Evolutionary conservation across 2,113 vertebrate genomes (phyloP), one percentile per base, ranked within the genome.

Genomic region (Malurus melanocephalus): DNA sequence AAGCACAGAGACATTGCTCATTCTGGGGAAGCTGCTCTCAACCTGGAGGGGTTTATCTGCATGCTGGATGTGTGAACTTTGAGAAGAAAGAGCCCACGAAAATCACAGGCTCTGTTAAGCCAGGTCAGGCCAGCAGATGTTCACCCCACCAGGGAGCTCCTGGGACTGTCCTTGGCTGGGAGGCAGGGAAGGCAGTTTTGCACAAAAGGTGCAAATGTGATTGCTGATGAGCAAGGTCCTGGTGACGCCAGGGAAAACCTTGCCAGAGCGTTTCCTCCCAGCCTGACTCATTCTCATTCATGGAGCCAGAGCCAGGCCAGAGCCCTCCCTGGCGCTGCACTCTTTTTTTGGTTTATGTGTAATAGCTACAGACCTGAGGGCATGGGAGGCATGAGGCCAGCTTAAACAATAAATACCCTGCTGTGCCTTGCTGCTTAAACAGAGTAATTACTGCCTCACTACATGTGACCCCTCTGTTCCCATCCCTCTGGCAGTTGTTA

Each of bases 341-440:
- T 90, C 71, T 40, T 66, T 90, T 92, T 94, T 87, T 93, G 77
- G 75, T 95, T 97, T 95, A 90, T 90, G 72, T 79, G 82, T 86
- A 93, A 89, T 89, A 94, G 91, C 77, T 91, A 38, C 16, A 93
- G 75, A 93, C 94, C 95, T 94, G 79, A 83, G 81, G 81, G 79
- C 85, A 77, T 69, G 74, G 75, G 87, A 96, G 90, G 88, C 89
- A 88, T 68, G 72, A 78, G 76, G 79, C 79, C 96, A 93, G 64
- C 86, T 91, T 96, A 81, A 87, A 93, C 84, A 93, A 86, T 89
- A 85, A 90, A 89, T 66, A 94, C 74, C 86, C 91, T 80, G 67
- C 75, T 92, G 89, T 93, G 92, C 89, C 66, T 93, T 93, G 51
- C 92, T 95, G 72, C 93, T 92, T 95, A 94, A 92, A 92, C 43